Evolutionary conservation across 2,888 invertebrate genomes (phyloP), one percentile per base, ranked within the genome.

Genomic region (Napeogenes inachia): DNA sequence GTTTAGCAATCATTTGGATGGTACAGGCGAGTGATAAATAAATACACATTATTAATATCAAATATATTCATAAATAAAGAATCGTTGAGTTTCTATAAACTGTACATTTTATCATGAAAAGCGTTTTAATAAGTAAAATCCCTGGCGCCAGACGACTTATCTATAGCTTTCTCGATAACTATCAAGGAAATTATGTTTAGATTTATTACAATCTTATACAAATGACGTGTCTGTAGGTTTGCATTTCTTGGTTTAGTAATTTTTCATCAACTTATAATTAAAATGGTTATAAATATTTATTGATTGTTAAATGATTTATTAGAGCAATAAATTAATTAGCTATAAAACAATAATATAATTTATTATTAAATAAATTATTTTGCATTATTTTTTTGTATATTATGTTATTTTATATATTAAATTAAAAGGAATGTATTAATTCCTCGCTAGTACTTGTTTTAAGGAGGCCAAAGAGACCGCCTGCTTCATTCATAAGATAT

Each of bases 401-500:
- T 21, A 30, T 50, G 10, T n/a, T 30, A 8, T 50, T 30, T 30
- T 30, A 50, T 30, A 30, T 50, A 50, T 30, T 21, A 21, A 30
- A 30, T 30, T 50, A 30, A 60, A 53, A 45, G 5, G 21, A n/a
- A 61, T 56, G 63, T 59, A 56, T 65, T 65, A 57, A 57, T 73
- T 45, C 10, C 56, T 35, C 56, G 66, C 62, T 71, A 71, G 77
- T 77, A 75, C 75, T 54, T 50, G 71, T 67, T 56, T 71, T 75
- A 84, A 80, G 69, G 80, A 73, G 82, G 84, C 70, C 81, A 73
- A 57, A 61, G 65, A 73, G 67, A 65, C 77, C 84, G 82, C 84
- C 84, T 68, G 67, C 60, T 68, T 71, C 75, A 76, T 79, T 78
- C 78, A 75, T 73, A 46, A 46, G 35, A 58, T 38, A 58, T 58